Evolutionary conservation across 2,113 vertebrate species (phyloP), one percentile per base, ranked within the genome.

Genomic region (Tricholaema leucomelas): DNA sequence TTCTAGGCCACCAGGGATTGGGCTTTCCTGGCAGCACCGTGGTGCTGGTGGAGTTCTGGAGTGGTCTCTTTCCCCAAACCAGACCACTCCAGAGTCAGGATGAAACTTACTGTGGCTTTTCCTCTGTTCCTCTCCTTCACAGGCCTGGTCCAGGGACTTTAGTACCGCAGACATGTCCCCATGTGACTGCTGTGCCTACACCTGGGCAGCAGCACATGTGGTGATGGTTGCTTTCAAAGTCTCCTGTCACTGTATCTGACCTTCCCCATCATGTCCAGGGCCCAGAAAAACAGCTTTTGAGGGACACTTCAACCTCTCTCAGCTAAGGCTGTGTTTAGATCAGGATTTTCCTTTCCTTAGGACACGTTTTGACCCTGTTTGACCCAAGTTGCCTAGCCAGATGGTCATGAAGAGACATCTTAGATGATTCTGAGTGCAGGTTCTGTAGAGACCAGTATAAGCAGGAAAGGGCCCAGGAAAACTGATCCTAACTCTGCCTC

Each of bases 191-290:
- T 3, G 19, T 44, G 35, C 66, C 50, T 3, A 20, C 16, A 3
- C 6, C 38, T 28, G 25, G 35, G 33, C 40, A 71, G 58, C n/a
- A 20, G 1, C 82, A n/a, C n/a, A 1, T 4, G 0, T 0, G 9
- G 35, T 10, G 59, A 6, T 2, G n/a, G 44, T 12, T n/a, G 31
- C 33, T 46, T 72, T 25, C 71, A 13, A 12, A n/a, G n/a, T 15
- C 67, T 82, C 64, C 46, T 50, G 1, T 20, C 23, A 1, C 36
- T 2, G 31, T 15, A 10, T 16, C 15, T n/a, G 65, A 56, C 31
- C 61, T 72, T 25, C 7, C 56, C n/a, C 10, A 2, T 6, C 12
- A 2, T 2, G 3, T 17, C 28, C 48, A 30, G 70, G 72, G 14
- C 25, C 50, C 11, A 78, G n/a, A 38, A 25, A 14, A 38, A 6